phyloP scores from a whole-genome alignment of 2,113 vertebrate species.

The Fregetta grallaria region DNA sequence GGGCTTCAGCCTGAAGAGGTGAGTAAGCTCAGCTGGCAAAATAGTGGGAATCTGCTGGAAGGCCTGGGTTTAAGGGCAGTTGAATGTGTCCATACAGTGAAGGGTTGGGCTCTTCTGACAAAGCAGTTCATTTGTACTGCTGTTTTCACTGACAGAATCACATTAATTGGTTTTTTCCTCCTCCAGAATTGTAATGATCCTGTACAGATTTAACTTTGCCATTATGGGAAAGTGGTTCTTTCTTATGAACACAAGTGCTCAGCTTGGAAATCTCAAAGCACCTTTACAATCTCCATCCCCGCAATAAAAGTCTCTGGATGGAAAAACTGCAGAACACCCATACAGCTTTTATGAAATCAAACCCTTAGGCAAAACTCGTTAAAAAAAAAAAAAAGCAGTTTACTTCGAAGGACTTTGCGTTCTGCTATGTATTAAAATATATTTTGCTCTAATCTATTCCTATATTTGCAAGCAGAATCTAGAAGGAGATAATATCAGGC shows the following conservation, averaged over 20 bases:
- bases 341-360: conserved; percentile 28
- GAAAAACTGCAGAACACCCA: background rate
- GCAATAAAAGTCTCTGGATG: background rate
- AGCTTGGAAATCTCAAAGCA: background rate
- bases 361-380: background rate
- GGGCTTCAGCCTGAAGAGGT: background rate
- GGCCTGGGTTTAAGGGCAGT: background rate
- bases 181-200: background rate
- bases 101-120: background rate
- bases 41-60: background rate
- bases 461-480: background rate
- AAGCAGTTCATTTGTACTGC: background rate
- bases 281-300: background rate
- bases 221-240: background rate
- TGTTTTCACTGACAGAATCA: background rate
- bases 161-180: background rate
- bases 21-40: background rate
- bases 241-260: background rate
- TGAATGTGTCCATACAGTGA: background rate
- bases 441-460: background rate
- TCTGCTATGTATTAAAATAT: background rate
- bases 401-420: background rate
- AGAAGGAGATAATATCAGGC: background rate
- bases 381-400: background rate
- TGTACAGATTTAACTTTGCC: background rate